Conservation (phyloP, 2,797 vertebrate genomes). For the Chelonia mydas region DNA sequence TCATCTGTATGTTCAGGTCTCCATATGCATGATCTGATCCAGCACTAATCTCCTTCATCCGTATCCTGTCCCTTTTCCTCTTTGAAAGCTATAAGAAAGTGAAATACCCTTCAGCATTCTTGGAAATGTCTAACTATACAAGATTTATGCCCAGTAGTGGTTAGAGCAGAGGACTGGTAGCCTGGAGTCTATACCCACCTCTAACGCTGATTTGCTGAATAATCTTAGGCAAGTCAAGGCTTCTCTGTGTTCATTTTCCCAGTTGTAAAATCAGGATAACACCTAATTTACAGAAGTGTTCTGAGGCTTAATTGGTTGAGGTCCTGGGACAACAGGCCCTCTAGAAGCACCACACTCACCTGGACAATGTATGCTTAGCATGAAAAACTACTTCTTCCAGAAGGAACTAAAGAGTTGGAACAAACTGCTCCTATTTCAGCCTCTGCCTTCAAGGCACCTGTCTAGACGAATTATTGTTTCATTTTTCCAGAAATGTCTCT, state of each 20-base stretch:
- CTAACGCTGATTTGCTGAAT: background rate
- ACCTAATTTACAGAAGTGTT: background rate
- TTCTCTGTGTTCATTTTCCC: background rate
- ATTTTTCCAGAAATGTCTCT: background rate
- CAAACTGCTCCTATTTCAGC: conserved; percentile 23
- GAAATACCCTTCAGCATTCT: background rate
- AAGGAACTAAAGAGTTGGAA: background rate
- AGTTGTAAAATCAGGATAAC: background rate
- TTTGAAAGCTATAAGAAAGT: conserved; percentile 73
- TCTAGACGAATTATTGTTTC: background rate
- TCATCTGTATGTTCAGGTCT: conserved; percentile 87
- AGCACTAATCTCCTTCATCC: conserved; percentile 81
- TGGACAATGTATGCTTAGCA: background rate
- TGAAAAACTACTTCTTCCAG: background rate
- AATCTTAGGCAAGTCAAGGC: background rate
- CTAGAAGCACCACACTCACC: background rate
- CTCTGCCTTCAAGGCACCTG: conserved; percentile 28
- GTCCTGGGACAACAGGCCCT: background rate
- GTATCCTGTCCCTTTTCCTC: conserved; percentile 83
- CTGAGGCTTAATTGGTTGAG: background rate
- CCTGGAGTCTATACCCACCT: background rate
- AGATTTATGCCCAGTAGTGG: background rate
- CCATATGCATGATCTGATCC: conserved; percentile 86
- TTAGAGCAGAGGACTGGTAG: background rate
- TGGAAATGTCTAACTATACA: background rate